These are phyloP conservation scores for Drosophila greeni DNA, from an alignment of 2,888 invertebrate genomes.

Conservation along the genomic window DNA sequence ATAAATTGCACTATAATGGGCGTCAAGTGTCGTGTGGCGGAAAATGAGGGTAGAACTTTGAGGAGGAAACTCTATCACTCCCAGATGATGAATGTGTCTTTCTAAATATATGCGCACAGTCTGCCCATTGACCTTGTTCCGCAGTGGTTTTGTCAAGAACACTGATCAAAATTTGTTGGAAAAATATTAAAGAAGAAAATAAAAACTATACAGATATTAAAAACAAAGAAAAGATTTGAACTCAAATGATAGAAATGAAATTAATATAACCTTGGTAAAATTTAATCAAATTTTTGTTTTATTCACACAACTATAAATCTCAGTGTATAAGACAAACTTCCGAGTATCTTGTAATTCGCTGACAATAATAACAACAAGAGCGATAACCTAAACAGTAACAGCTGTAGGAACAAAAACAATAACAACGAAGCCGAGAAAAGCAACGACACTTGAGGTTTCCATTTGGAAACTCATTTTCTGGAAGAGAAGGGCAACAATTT, in stretches of 20 bases:
- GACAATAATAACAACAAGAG: constrained; percentile 32
- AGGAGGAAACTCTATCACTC: constrained; percentile 3
- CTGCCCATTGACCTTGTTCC: constrained; percentile 40
- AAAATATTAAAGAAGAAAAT: neutral
- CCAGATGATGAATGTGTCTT: constrained; percentile 9
- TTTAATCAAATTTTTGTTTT: neutral
- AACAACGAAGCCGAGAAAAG: constrained; percentile 18
- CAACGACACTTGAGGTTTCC: constrained; percentile 37
- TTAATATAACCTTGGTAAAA: neutral
- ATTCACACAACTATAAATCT: neutral
- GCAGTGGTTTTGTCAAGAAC: constrained; percentile 32
- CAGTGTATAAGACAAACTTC: constrained; percentile 13
- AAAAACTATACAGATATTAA: no score
- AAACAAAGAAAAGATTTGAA: neutral
- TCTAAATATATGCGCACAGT: constrained; percentile 1
- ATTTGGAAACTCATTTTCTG: constrained; percentile 49
- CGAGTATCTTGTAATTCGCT: constrained; percentile 47
- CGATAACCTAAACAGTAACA: constrained; percentile 25
- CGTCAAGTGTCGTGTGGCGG: constrained; percentile 36
- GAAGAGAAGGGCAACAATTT: constrained; percentile 26
- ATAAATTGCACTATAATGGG: constrained; percentile 45
- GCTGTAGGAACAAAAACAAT: constrained; percentile 26
- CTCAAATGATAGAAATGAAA: neutral
- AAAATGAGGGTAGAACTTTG: constrained; percentile 38
- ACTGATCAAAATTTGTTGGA: neutral